Evolutionary conservation across 30 jellyfish, hydroid and myxozoan genomes (phyloP), one percentile per base, ranked within the genome.

Genomic region (Aurelia coerulea): DNA sequence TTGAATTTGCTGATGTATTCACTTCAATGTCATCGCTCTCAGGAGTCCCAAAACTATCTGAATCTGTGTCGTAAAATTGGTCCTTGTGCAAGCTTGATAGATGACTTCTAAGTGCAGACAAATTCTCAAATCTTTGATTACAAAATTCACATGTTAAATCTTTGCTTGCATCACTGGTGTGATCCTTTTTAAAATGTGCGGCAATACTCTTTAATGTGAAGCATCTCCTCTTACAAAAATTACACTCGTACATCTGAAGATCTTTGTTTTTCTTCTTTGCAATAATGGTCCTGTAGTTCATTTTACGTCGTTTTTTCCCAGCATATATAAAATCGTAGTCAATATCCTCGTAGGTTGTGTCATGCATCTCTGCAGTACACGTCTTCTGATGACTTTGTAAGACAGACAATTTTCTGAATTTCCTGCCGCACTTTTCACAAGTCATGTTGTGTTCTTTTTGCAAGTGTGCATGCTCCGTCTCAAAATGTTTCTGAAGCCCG

Each of bases 401-500:
- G 10, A 83, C 39, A 10, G 51, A 2, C 78, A 41, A 17, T 4
- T 60, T 81, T 68, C 23, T 81, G 77, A 68, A 68, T 17, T 59
- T 69, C 32, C 53, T 69, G 37, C 39, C 41, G 41, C 84, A 81
- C 2, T 49, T 12, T 42, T 23, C 64, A 35, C 91, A 68, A 0
- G 70, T 1, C 11, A 71, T 31, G 37, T 51, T 37, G 16, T 53
- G 52, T 13, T 49, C 17, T 7, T 78, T 68, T 18, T 50, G 69
- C 73, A 46, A 29, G 35, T 54, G 34, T 3, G 84, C 59, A 35
- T 81, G 91, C 68, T 34, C 83, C 49, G 76, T 50, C 41, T 81
- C 91, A 60, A 81, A 81, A 59, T 81, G 91, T 54, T 68, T 81
- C 33, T 81, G 91, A 70, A 81, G 70, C 34, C 91, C 91, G 14